A percentile compares a stretch with the other conserved stretches of the same genome.
These are phyloP conservation scores for Trissolcus brochymenae DNA, from an alignment of 2,888 invertebrate species.

Conservation along the genomic window DNA sequence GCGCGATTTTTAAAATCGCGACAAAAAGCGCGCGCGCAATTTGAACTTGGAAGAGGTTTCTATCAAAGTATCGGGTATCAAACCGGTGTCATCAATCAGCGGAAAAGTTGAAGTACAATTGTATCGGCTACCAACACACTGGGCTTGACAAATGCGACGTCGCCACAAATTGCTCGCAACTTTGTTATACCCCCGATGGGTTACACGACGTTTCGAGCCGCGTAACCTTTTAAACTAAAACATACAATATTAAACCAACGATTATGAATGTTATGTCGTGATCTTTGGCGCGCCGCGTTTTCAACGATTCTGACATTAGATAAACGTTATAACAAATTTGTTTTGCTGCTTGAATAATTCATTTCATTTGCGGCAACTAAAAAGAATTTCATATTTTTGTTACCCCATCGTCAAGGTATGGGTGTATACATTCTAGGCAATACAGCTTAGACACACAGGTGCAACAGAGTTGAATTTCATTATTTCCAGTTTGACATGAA, in stretches of 20 bases:
- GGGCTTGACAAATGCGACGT: conserved; percentile 40
- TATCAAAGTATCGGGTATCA: conserved; percentile 41
- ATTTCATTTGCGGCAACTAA: too few relatives aligned
- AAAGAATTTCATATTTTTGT: too few relatives aligned
- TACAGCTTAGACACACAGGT: too few relatives aligned
- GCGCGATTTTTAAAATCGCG: conserved; percentile 12
- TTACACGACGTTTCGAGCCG: conserved; percentile 38
- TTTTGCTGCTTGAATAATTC: too few relatives aligned
- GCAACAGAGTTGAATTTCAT: too few relatives aligned
- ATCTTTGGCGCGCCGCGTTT: conserved; percentile 17
- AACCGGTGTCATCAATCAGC: conserved; percentile 36
- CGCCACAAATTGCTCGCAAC: conserved; percentile 44
- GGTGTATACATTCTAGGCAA: too few relatives aligned
- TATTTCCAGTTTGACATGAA: too few relatives aligned
- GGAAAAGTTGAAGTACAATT: conserved; percentile 33
- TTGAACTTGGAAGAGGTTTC: conserved; percentile 33
- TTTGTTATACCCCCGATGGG: conserved; percentile 30
- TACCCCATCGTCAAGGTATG: too few relatives aligned
- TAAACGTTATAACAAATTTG: too few relatives aligned
- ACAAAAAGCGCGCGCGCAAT: conserved; percentile 11
- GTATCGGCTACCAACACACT: conserved; percentile 23
- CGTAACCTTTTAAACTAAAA: conserved; percentile 42
- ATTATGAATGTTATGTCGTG: conserved; percentile 44
- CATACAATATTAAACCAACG: conserved; percentile 41
- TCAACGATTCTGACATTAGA: too few relatives aligned